A percentile compares a stretch with the other conserved stretches of the same genome.
Evolutionary conservation across 1,140 invertebrate species (phyloP).

Genomic region (Cotesia vestalis): DNA sequence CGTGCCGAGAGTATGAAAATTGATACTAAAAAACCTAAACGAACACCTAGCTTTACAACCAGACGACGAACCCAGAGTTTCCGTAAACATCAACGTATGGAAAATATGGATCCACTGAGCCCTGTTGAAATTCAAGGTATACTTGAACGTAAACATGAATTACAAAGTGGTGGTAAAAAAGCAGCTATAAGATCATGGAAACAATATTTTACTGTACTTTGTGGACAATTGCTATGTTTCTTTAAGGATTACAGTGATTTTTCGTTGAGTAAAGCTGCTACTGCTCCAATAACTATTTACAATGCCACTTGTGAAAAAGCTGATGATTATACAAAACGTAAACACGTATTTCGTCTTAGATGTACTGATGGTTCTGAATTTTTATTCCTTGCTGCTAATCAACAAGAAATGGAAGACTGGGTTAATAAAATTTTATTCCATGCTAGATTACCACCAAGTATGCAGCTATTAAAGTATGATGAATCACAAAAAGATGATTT

Average conservation of each 20-base stretch:
- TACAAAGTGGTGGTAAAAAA: constrained; percentile 91
- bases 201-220: constrained; percentile 92
- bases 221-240: constrained; percentile 96
- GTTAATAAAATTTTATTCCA: constrained; percentile 93
- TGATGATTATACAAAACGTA: constrained; percentile 94
- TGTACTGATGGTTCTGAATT: constrained; percentile 93
- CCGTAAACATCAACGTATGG: constrained; percentile 77
- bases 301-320: constrained; percentile 86
- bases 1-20: constrained; percentile 90
- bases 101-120: constrained; percentile 78
- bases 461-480: constrained; percentile 88
- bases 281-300: constrained; percentile 89
- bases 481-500: constrained; percentile 65
- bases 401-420: constrained; percentile 89
- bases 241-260: constrained; percentile 96
- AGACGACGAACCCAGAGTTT: constrained; percentile 89
- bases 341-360: constrained; percentile 89
- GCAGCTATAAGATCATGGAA: constrained; percentile 96
- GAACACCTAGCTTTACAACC: constrained; percentile 95
- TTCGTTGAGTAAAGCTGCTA: constrained; percentile 83
- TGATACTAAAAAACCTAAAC: constrained; percentile 78
- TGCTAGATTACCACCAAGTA: constrained; percentile 86
- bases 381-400: constrained; percentile 81
- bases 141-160: constrained; percentile 93
- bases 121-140: constrained; percentile 92